Base-by-base conservation (phyloP, 2,888 invertebrate genomes). In the Acrobasis consociella region DNA sequence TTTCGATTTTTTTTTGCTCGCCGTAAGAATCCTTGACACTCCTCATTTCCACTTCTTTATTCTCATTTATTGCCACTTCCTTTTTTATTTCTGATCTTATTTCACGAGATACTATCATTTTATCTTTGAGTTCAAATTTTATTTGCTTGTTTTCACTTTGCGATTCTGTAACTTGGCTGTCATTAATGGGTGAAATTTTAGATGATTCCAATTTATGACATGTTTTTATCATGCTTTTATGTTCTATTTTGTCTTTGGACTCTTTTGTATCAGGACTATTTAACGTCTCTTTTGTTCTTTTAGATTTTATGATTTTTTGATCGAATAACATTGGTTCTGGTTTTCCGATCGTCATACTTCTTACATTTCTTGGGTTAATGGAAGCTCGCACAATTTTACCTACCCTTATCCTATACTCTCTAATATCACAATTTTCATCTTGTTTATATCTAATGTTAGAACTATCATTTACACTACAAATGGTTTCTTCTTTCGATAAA, bases 321-420 rank as follows among this genome's bases (percentile, higher is more conserved):
- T 56, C 46, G 46, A 46, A 13, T 7, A 13, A 22, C 17, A 56
- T 56, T 42, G 42, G 9, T 22, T 56, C 56, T 58, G 79, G 70
- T 60, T 68, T 73, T 59, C 78, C 83, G 71, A 89, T 81, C 17
- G 85, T 81, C 83, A 86, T 84, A 62, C 71, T 80, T 73, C 83
- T 81, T 66, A 87, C 69, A 69, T 87, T 88, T 70, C 64, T 86
- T 52, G 86, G 86, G 70, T 86, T 89, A 58, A 75, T 65, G 62
- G 72, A 70, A 58, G 85, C 83, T 51, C 69, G 67, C 59, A 77
- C 66, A 69, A 87, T 72, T 68, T 75, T 65, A 31, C 83, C 81
- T 68, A 86, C 72, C 65, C 64, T 73, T 65, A 78, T 69, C 64
- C 75, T 77, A 71, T 80, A 80, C 22, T 72, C 65, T 67, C 73